Evolutionary conservation across 2,888 invertebrate species (phyloP).

Genomic region (Idaea straminata): DNA sequence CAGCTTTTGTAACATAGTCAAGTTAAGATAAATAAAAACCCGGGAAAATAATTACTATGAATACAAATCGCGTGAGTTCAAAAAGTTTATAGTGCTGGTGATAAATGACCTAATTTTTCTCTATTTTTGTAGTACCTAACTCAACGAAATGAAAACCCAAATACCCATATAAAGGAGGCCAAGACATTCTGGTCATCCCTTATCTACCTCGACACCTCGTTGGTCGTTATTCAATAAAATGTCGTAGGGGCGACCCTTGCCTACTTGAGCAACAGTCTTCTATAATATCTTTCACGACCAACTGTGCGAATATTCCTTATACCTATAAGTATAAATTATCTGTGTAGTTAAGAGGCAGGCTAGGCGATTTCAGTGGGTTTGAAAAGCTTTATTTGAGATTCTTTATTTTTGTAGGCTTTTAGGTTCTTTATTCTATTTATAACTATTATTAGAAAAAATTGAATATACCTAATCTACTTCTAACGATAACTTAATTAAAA

Average conservation of each 20-base stretch:
- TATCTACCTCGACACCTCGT: slow-evolving; percentile 53
- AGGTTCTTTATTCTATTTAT: too few relatives aligned
- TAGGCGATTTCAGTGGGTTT: neutral
- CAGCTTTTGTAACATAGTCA: too few relatives aligned
- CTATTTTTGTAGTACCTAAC: neutral
- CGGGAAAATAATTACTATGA: too few relatives aligned
- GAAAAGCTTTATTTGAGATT: neutral
- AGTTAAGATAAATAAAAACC: too few relatives aligned
- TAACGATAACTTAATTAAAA: too few relatives aligned
- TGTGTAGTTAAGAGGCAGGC: slow-evolving; percentile 17
- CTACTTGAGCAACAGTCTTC: slow-evolving; percentile 38
- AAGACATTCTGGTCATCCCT: slow-evolving; percentile 41
- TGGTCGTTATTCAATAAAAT: slow-evolving; percentile 68
- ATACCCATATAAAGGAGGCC: slow-evolving; percentile 18
- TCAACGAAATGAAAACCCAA: neutral
- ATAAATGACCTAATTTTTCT: too few relatives aligned
- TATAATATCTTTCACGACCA: slow-evolving; percentile 44
- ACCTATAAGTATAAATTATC: slow-evolving; percentile 9
- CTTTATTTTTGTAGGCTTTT: neutral
- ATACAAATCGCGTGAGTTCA: too few relatives aligned
- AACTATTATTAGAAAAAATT: too few relatives aligned
- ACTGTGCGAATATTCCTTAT: slow-evolving; percentile 30
- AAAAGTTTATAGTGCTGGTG: too few relatives aligned
- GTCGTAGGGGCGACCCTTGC: slow-evolving; percentile 46
- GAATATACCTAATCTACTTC: too few relatives aligned